Evolutionary conservation across 2,797 vertebrate genomes (phyloP).

Genomic region (Lateolabrax maculatus): DNA sequence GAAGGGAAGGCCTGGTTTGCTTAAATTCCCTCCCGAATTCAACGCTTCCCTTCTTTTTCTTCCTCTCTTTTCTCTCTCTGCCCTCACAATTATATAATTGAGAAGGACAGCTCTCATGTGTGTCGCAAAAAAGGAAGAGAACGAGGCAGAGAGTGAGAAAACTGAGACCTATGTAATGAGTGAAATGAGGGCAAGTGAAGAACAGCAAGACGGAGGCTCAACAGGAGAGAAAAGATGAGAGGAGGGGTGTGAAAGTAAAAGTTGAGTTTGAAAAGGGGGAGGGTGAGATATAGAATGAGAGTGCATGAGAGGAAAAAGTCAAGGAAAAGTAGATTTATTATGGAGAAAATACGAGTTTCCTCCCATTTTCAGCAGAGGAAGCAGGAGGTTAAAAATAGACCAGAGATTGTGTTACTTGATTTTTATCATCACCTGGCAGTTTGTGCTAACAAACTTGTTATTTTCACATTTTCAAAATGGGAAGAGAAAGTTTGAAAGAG

Average conservation of each 20-base stretch:
- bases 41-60: constrained; percentile 38
- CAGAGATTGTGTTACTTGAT: neutral
- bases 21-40: constrained; percentile 24
- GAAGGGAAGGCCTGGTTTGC: constrained; percentile 12
- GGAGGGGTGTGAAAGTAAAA: constrained; percentile 54
- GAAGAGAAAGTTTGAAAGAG: neutral
- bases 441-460: neutral
- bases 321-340: constrained; percentile 7
- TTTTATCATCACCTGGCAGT: neutral
- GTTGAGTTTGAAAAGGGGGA: constrained; percentile 22
- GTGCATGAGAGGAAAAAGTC: neutral
- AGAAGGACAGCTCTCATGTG: constrained; percentile 61
- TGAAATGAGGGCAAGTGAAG: constrained; percentile 64
- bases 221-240: constrained; percentile 55
- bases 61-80: constrained; percentile 35
- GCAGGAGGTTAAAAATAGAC: constrained; percentile 6
- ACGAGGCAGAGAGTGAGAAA: constrained; percentile 40
- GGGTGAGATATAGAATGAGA: constrained; percentile 11
- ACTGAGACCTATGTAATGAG: constrained; percentile 29
- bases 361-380: constrained; percentile 34
- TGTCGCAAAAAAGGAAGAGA: constrained; percentile 43
- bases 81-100: constrained; percentile 49
- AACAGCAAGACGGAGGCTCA: constrained; percentile 31
- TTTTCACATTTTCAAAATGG: neutral
- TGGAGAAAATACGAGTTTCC: constrained; percentile 30